Evolutionary conservation across 2,797 vertebrate species (phyloP).

Genomic region (Novumbra hubbsi): DNA sequence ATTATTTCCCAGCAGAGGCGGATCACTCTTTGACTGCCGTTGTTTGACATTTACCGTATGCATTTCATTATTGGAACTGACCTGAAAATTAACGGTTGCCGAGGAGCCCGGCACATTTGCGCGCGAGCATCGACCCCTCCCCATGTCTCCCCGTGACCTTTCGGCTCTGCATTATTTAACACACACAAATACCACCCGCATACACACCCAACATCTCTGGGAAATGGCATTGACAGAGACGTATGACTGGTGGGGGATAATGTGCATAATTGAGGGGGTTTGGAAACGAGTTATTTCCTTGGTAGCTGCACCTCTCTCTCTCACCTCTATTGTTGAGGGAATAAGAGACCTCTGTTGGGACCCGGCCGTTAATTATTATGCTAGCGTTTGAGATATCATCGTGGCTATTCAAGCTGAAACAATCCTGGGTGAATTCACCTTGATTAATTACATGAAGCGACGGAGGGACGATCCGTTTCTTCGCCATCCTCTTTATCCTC

Average conservation of each 20-base stretch:
- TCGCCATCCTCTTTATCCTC: not conserved
- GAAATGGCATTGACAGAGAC: constrained; percentile 79
- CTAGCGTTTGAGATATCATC: constrained; percentile 28
- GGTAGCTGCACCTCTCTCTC: constrained; percentile 13
- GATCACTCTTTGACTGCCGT: constrained; percentile 70
- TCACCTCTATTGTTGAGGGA: constrained; percentile 20
- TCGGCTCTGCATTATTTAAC: constrained; percentile 81
- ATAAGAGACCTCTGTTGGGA: constrained; percentile 19
- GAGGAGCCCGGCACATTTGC: constrained; percentile 53
- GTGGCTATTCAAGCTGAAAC: constrained; percentile 31
- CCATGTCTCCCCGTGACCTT: constrained; percentile 74
- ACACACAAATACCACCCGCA: constrained; percentile 67
- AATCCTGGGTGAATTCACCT: constrained; percentile 32
- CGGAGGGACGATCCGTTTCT: constrained; percentile 17
- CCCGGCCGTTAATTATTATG: constrained; percentile 32
- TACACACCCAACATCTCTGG: constrained; percentile 69
- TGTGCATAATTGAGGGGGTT: constrained; percentile 78
- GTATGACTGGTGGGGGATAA: constrained; percentile 73
- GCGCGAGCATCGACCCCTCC: constrained; percentile 68
- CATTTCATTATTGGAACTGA: constrained; percentile 83
- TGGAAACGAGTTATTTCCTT: constrained; percentile 71
- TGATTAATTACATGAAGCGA: constrained; percentile 32
- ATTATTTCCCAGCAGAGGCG: constrained; percentile 77
- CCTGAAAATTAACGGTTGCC: constrained; percentile 78
- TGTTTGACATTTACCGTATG: constrained; percentile 82